Evolutionary conservation across 2,888 invertebrate species (phyloP), one percentile per base, ranked within the genome.

Genomic region (Acleris literana): DNA sequence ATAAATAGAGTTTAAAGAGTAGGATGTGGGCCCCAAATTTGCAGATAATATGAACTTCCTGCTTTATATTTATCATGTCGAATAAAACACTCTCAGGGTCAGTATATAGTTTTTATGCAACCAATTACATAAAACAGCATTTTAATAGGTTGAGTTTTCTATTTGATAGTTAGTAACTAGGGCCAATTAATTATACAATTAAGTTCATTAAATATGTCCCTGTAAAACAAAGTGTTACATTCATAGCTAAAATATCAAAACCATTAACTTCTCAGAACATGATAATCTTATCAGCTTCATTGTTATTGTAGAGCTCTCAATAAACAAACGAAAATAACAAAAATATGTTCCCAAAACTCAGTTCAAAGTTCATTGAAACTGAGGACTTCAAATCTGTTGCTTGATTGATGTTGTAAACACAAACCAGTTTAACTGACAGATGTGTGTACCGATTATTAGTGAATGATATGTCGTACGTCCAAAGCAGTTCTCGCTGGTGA

Each of bases 331-430:
- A 44, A 43, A 3, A 17, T n/a, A 52, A 1, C 17, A 22, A 39
- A 39, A 13, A 25, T n/a, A 22, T 22, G 18, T 52, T 44, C 13
- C 51, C 54, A 33, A 57, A 66, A 57, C 29, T 25, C 51, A 22
- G 66, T 57, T 62, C 66, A 66, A 66, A 66, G 66, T 57, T 66
- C 62, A 66, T 33, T 39, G 33, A 17, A 51, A 61, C 46, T 17
- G 46, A 57, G 61, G 53, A 46, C 66, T 39, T 52, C 46, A 48
- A 53, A 62, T 49, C 52, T 64, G 46, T 59, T 59, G 11, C 56
- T 62, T 62, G 52, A 66, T 66, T 62, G 22, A 17, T 57, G 48
- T 62, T 62, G 66, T 62, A 66, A 66, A 66, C 61, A 66, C 66
- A 66, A 66, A 66, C 46, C 56, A 66, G 20, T 62, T 61, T 29